phyloP scores from a whole-genome alignment of 1,140 invertebrate genomes.

The Platyscapa corneri region DNA sequence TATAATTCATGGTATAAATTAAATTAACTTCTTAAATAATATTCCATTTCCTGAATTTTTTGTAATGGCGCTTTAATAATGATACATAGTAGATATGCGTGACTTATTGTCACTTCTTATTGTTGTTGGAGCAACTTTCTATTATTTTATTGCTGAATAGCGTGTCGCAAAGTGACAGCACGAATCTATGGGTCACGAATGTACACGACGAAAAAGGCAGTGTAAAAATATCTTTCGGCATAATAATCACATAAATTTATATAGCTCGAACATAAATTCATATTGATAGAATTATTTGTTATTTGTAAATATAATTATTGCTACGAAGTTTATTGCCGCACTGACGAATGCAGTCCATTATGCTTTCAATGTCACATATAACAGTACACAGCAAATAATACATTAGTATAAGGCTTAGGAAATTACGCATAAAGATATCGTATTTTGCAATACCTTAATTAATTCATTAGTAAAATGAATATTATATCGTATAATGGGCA shows the following conservation, averaged over 20 bases:
- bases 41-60: constrained; percentile 21
- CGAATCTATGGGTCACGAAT: constrained; percentile 51
- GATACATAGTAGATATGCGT: constrained; percentile 24
- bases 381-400: background rate
- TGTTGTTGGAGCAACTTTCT: constrained; percentile 42
- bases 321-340: background rate
- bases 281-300: background rate
- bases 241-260: background rate
- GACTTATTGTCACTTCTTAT: constrained; percentile 36
- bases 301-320: background rate
- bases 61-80: constrained; percentile 29
- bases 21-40: constrained; percentile 41
- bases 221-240: background rate
- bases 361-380: background rate
- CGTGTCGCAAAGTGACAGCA: constrained; percentile 56
- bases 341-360: too few relatives aligned
- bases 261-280: background rate
- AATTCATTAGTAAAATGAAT: too few relatives aligned
- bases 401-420: too few relatives aligned
- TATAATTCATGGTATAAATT: constrained; percentile 11
- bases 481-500: too few relatives aligned
- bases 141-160: constrained; percentile 55
- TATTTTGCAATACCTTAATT: too few relatives aligned
- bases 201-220: background rate
- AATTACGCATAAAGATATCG: too few relatives aligned